phyloP scores from a whole-genome alignment of 2,797 vertebrate species.

The Betta splendens region DNA sequence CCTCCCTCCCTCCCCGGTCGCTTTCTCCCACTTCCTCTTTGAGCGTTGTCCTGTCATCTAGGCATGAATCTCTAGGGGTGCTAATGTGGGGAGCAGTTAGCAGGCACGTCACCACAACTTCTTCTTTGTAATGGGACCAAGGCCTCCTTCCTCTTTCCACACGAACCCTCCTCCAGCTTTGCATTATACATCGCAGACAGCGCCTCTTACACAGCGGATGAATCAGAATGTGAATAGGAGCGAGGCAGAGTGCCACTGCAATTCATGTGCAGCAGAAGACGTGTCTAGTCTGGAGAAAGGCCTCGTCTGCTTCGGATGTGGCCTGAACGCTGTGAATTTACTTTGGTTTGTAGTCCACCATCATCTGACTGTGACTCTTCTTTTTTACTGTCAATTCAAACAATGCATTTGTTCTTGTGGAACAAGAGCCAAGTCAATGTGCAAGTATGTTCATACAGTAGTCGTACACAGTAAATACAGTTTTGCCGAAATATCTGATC shows the following conservation, averaged over 20 bases:
- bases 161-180: slow-evolving; percentile 57
- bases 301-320: slow-evolving; percentile 15
- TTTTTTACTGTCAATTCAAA: background rate
- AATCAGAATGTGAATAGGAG: slow-evolving; percentile 34
- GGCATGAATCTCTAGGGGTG: slow-evolving; percentile 55
- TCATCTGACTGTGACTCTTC: background rate
- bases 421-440: slow-evolving; percentile 22
- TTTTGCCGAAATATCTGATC: too few relatives aligned
- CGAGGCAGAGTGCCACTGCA: slow-evolving; percentile 12
- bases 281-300: slow-evolving; percentile 24
- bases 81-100: slow-evolving; percentile 64
- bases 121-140: slow-evolving; percentile 57
- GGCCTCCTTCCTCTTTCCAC: slow-evolving; percentile 40
- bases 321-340: slow-evolving; percentile 4
- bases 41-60: slow-evolving; percentile 59
- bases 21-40: slow-evolving; percentile 41
- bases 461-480: too few relatives aligned
- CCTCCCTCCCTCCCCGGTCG: background rate
- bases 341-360: slow-evolving; percentile 7
- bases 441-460: too few relatives aligned
- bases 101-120: slow-evolving; percentile 65
- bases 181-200: slow-evolving; percentile 65
- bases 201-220: slow-evolving; percentile 23
- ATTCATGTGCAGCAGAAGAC: slow-evolving; percentile 25
- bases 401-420: slow-evolving; percentile 1